Base-by-base conservation (phyloP, 2,113 vertebrate species). In the Oncorhynchus gorbuscha region DNA sequence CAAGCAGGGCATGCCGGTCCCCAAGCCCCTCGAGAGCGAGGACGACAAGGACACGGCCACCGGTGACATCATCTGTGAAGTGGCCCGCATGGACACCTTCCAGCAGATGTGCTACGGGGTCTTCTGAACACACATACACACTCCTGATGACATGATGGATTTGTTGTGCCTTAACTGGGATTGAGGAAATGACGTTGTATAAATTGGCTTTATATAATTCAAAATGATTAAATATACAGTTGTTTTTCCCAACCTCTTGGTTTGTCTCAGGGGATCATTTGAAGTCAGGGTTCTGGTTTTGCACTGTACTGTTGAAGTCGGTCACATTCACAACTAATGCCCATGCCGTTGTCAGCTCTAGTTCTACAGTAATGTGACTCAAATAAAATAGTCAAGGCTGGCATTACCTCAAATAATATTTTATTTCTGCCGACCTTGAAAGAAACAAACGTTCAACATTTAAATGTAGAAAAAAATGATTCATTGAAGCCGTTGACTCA, bases 21-120 rank as follows among this genome's bases (percentile, higher is more conserved):
- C n/a, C n/a, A n/a, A 62, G 59, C 18, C 18, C n/a, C 2, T 22
- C 16, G 59, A 22, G 3, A 32, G 49, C 24, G 8, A 45, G 32
- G 26, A 76, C 30, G 8, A 76, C 49, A 7, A 14, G 26, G 64
- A 64, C 20, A 32, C 67, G 8, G 16, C 69, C 1, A 30, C 58
- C 5, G 39, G 51, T 55, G 12, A 55, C 16, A 18, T 55, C 20
- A 73, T 76, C 65, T 16, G 30, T n/a, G 48, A 71, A 3, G 58
- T 76, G 14, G 7, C n/a, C 39, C 16, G 49, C 22, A 28, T 55
- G 59, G 65, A 76, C 45, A 30, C 70, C 8, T 73, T 76, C 28
- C 32, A n/a, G 45, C 69, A 76, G 74, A 82, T 76, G 71, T 73
- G 55, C 5, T 76, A 70, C 55, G 18, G 45, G 12, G 32, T 76